These are phyloP conservation scores for Dasypogon diadema DNA, from an alignment of 2,888 invertebrate genomes.

Conservation along the genomic window DNA sequence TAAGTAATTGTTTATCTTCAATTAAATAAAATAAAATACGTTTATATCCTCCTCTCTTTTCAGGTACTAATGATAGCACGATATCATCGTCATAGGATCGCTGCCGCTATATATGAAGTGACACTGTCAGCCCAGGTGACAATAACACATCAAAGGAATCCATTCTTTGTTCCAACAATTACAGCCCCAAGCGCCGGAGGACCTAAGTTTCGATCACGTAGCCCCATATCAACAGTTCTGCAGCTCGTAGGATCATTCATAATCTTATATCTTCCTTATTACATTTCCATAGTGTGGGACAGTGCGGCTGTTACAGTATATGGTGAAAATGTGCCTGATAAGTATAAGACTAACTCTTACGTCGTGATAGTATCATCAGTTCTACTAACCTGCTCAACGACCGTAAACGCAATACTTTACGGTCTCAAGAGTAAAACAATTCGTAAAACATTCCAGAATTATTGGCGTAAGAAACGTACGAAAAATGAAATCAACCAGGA, in stretches of 20 bases:
- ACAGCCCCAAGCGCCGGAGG: slow-evolving; percentile 71
- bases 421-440: slow-evolving; percentile 81
- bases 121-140: slow-evolving; percentile 87
- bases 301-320: slow-evolving; percentile 66
- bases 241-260: slow-evolving; percentile 80
- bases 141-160: slow-evolving; percentile 84
- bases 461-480: slow-evolving; percentile 81
- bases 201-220: slow-evolving; percentile 70
- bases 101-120: slow-evolving; percentile 87
- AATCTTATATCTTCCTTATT: slow-evolving; percentile 81
- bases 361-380: slow-evolving; percentile 53
- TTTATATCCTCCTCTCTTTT: slow-evolving; percentile 54
- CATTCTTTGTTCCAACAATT: slow-evolving; percentile 79
- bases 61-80: slow-evolving; percentile 75
- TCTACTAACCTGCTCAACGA: slow-evolving; percentile 72
- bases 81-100: slow-evolving; percentile 85
- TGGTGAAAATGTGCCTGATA: slow-evolving; percentile 56
- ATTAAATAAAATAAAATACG: no score
- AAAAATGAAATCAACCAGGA: slow-evolving; percentile 84
- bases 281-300: slow-evolving; percentile 79
- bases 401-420: slow-evolving; percentile 82
- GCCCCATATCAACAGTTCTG: slow-evolving; percentile 77
- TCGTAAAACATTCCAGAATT: slow-evolving; percentile 80
- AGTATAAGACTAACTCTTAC: slow-evolving; percentile 54
- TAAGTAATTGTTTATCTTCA: no score